Percentiles rank a stretch among this genome's conserved stretches.
Conservation (phyloP, 2,888 invertebrate genomes). For the Thumatha senex region DNA sequence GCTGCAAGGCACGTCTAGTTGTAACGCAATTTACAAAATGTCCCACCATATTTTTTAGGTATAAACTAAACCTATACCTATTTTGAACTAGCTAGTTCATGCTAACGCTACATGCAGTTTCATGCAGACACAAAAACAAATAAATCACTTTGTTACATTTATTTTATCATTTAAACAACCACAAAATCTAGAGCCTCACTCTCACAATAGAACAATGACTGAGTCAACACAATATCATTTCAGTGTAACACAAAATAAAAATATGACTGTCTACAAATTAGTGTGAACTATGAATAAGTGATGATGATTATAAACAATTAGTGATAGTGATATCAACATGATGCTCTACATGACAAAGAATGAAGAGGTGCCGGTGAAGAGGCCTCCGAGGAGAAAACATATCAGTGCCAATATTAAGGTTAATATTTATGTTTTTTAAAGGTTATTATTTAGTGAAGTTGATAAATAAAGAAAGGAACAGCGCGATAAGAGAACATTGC, state of each 20-base stretch:
- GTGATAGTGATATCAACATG: constrained; percentile 46
- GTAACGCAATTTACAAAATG: too few relatives aligned
- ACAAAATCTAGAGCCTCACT: constrained; percentile 10
- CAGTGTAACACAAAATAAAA: constrained; percentile 18
- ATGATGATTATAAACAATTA: background rate
- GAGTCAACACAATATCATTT: constrained; percentile 12
- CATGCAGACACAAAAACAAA: background rate
- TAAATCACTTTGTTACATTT: background rate
- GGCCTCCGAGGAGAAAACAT: constrained; percentile 67
- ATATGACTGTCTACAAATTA: too few relatives aligned
- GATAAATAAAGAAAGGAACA: too few relatives aligned
- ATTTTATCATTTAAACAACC: background rate
- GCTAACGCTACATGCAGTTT: background rate
- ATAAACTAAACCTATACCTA: too few relatives aligned
- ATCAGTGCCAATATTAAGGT: constrained; percentile 78
- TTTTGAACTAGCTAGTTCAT: too few relatives aligned
- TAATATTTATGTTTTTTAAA: background rate
- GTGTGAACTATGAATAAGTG: constrained; percentile 22
- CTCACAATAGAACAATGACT: constrained; percentile 9
- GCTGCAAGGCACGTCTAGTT: too few relatives aligned
- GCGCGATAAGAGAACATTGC: too few relatives aligned
- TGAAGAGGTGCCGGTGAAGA: constrained; percentile 64
- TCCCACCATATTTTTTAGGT: too few relatives aligned
- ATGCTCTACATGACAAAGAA: constrained; percentile 72
- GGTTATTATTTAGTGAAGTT: too few relatives aligned